phyloP scores from a whole-genome alignment of 2,113 vertebrate species.

The Protomyctophum bolini region DNA sequence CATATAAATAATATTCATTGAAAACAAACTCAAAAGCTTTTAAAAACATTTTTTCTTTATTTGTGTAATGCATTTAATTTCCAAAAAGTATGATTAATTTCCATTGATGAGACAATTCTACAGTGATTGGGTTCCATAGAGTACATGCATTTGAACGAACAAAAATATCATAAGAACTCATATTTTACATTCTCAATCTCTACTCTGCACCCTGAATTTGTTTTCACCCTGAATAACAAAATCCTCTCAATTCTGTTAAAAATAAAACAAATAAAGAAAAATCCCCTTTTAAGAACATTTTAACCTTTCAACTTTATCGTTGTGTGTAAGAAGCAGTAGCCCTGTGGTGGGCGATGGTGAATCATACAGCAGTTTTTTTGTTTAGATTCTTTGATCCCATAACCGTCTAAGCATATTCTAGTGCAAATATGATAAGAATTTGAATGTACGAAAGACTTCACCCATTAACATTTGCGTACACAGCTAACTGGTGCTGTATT shows the following conservation, averaged over 20 bases:
- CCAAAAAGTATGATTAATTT: constrained; percentile 71
- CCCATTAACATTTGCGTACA: constrained; percentile 22
- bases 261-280: constrained; percentile 3
- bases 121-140: constrained; percentile 74
- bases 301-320: constrained; percentile 50
- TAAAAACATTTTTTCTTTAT: constrained; percentile 69
- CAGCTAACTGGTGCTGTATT: not conserved
- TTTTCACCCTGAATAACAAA: constrained; percentile 59
- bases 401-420: constrained; percentile 39
- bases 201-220: constrained; percentile 52
- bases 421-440: constrained; percentile 62
- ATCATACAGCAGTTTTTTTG: not conserved
- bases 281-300: not conserved
- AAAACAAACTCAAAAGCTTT: constrained; percentile 22
- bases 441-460: constrained; percentile 64
- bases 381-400: constrained; percentile 21
- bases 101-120: constrained; percentile 68
- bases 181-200: constrained; percentile 67
- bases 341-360: not conserved
- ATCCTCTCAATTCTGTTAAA: constrained; percentile 9
- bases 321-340: constrained; percentile 13
- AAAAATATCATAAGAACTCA: constrained; percentile 53
- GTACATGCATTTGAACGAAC: constrained; percentile 72
- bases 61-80: constrained; percentile 64
- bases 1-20: not conserved